Evolutionary conservation across 2,888 invertebrate species (phyloP), one percentile per base, ranked within the genome.

Genomic region (Limenitis camilla): DNA sequence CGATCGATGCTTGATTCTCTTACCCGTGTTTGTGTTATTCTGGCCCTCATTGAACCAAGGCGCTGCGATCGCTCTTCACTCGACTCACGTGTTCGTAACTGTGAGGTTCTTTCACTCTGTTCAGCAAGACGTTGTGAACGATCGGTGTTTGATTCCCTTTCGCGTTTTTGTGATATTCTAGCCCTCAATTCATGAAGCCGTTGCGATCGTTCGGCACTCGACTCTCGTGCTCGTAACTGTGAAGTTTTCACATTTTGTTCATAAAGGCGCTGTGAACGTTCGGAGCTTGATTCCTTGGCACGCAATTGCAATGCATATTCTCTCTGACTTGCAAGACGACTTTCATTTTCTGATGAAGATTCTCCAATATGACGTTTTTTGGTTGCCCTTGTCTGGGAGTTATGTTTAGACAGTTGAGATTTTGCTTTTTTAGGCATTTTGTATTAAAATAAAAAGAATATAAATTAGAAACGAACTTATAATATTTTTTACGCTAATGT

Each of bases 41-140:
- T n/a, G n/a, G n/a, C n/a, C n/a, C n/a, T n/a, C n/a, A n/a, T n/a
- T n/a, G n/a, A n/a, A n/a, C n/a, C n/a, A n/a, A n/a, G n/a, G n/a
- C n/a, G n/a, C n/a, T n/a, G n/a, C n/a, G n/a, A n/a, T n/a, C n/a
- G n/a, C n/a, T n/a, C n/a, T n/a, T n/a, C n/a, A n/a, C n/a, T n/a
- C n/a, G n/a, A n/a, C n/a, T n/a, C n/a, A n/a, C n/a, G n/a, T n/a
- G n/a, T n/a, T n/a, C n/a, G n/a, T n/a, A n/a, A n/a, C n/a, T n/a
- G n/a, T n/a, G n/a, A 50, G 51, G 53, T 56, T 30, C 49, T 56
- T 45, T 60, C 57, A 56, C 61, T 52, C 31, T 61, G 60, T 60
- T 29, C 31, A 41, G 61, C 58, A 52, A 36, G n/a, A n/a, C n/a
- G n/a, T n/a, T n/a, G n/a, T n/a, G n/a, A n/a, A n/a, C n/a, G n/a